Conservation (phyloP, 2,113 vertebrate species). For the Sinocyclocheilus anophthalmus region DNA sequence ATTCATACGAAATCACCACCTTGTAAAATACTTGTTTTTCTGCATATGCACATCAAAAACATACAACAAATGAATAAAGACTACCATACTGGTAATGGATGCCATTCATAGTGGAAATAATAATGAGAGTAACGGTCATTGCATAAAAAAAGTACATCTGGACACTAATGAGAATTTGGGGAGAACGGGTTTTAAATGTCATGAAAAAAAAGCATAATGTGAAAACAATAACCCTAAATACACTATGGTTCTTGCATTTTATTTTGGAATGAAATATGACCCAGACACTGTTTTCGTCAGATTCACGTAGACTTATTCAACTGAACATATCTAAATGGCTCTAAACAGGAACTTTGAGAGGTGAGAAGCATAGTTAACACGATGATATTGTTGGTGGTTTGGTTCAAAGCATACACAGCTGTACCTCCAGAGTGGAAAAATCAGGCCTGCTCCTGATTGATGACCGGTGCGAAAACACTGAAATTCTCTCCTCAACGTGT, state of each 20-base stretch:
- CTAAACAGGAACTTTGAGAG: neutral
- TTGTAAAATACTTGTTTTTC: too few species aligned
- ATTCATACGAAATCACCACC: too few species aligned
- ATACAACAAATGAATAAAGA: too few species aligned
- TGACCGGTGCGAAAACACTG: conserved; percentile 69
- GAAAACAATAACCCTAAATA: neutral
- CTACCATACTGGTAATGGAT: neutral
- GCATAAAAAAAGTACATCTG: neutral
- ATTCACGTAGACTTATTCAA: neutral
- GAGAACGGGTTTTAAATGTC: neutral
- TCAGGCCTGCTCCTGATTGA: conserved; percentile 67
- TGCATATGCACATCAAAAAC: too few species aligned
- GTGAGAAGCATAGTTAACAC: neutral
- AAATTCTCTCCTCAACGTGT: conserved; percentile 74
- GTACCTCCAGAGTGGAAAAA: conserved; percentile 62
- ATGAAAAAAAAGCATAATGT: neutral
- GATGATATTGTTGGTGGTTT: neutral
- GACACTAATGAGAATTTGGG: neutral
- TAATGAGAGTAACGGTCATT: neutral
- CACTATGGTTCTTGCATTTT: neutral
- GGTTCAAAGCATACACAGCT: neutral
- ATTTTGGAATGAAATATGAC: neutral
- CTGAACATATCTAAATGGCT: neutral
- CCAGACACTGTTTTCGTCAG: neutral
- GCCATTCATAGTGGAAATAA: neutral